Evolutionary conservation across 64 coral and sea anemone species (phyloP), one percentile per base, ranked within the genome.

Genomic region (Cladopsammia gracilis): DNA sequence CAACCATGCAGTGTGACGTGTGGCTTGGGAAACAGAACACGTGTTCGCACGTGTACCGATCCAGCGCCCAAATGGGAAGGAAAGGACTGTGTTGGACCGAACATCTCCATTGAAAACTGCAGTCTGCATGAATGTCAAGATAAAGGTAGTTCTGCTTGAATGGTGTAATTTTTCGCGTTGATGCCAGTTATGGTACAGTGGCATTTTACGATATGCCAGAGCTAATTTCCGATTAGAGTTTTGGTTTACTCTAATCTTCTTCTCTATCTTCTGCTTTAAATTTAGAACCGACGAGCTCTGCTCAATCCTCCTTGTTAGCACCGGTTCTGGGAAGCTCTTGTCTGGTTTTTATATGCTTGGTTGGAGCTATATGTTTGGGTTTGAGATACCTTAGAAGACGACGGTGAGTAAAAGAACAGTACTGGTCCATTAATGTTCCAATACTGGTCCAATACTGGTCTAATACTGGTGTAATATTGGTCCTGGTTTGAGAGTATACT

Each of bases 1-100:
- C 25, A 58, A 62, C 78, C 78, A 46, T 82, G 78, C 52, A 61
- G 25, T 34, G 8, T 60, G 12, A 82, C 78, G n/a, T 82, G 78
- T 62, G 53, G 43, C 15, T 1, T 14, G 16, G 78, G 78, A 34
- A 60, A 60, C 20, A 82, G 78, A 58, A 24, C 78, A 82, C 53
- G 78, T 7, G 3, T 61, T 48, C 78, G 78, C 12, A 82, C 61
- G 4, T 82, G 78, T n/a, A 61, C 78, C 3, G 49, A 82, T 25
- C 78, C 78, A 46, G 12, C 14, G 24, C 78, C 78, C 13, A 75
- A 48, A 75, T 75, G 72, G 72, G 47, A 49, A 16, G 46, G 72
- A n/a, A 5, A 48, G 47, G 46, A 75, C 6, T 75, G 72, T 43
- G 4, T 15, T 49, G 72, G 72, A 7, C 46, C 16, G 2, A 75